A percentile compares a stretch with the other conserved stretches of the same genome.
These are phyloP conservation scores for Linnaemya tessellans DNA, from an alignment of 2,888 invertebrate genomes.

Conservation along the genomic window DNA sequence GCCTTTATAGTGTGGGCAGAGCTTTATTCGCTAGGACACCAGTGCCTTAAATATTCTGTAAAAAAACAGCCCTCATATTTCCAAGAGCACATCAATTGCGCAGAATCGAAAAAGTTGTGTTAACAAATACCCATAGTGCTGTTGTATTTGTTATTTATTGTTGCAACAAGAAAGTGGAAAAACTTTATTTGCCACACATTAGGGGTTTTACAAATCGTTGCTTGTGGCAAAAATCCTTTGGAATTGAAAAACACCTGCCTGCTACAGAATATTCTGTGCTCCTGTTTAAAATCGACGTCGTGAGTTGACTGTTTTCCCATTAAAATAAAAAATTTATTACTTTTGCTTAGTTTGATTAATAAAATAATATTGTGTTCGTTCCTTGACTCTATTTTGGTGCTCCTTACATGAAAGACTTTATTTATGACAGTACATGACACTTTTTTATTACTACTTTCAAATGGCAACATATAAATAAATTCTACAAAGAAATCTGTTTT, in stretches of 20 bases:
- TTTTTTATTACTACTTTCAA: conserved; percentile 36
- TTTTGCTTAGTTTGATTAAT: conserved; percentile 17
- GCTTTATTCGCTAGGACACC: neutral
- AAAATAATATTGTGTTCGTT: neutral
- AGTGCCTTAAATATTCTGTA: neutral
- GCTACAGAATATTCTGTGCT: conserved; percentile 72
- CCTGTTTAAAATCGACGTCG: conserved; percentile 81
- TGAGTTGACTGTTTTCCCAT: conserved; percentile 83
- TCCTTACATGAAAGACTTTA: conserved; percentile 28
- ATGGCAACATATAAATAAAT: neutral
- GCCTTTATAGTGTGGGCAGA: neutral
- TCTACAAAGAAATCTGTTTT: neutral
- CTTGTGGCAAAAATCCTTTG: neutral
- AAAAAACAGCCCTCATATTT: neutral
- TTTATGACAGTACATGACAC: conserved; percentile 34
- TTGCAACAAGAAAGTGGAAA: neutral
- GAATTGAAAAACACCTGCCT: neutral
- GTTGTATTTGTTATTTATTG: neutral
- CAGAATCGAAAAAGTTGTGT: conserved; percentile 21
- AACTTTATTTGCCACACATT: neutral
- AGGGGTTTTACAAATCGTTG: neutral
- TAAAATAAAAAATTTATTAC: conserved; percentile 79
- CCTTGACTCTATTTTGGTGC: conserved; percentile 1
- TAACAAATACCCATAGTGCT: neutral
- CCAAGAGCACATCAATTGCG: conserved; percentile 6